Evolutionary conservation across 2,888 invertebrate species (phyloP), one percentile per base, ranked within the genome.

Genomic region (Lycaena phlaeas): DNA sequence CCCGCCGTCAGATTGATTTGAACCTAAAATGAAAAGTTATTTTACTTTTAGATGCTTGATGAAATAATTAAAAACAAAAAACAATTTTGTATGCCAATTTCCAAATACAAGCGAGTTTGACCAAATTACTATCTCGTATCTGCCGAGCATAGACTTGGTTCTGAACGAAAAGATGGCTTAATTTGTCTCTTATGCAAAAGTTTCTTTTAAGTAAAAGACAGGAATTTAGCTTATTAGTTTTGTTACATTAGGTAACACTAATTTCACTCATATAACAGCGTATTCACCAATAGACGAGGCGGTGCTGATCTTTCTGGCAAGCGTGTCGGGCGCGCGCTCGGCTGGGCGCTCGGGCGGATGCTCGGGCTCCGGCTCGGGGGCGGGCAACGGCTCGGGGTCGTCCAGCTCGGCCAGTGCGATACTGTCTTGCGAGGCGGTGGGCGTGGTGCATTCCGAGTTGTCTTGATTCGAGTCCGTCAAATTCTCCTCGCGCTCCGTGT

Each of bases 371-470:
- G 77, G 68, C 46, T 77, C 78, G 14, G 70, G 11, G 10, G 22
- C 25, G 1, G 56, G 55, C 45, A 44, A 46, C 36, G 52, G 49
- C 42, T 46, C 49, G 38, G 51, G 52, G 37, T 76, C 77, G 3
- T 70, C 75, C 27, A 79, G 67, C 50, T 81, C 81, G 12, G 73
- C 74, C 15, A 62, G 49, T 26, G 78, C 73, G 52, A 84, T 73
- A 64, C 75, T 74, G 66, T 85, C 84, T 55, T 81, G 79, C 47
- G 75, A 75, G 34, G 79, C 81, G 7, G 84, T 85, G 14, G 85
- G 85, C 27, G 85, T 85, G n/a, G 85, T 85, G 61, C 85, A 85
- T 59, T 84, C 85, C 0, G 84, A 84, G 67, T 85, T 82, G 61
- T 85, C 85, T 62, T 85, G 85, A 59, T 82, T 84, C 7, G 85